Conservation (phyloP, 2,797 vertebrate genomes). For the Trachurus trachurus region DNA sequence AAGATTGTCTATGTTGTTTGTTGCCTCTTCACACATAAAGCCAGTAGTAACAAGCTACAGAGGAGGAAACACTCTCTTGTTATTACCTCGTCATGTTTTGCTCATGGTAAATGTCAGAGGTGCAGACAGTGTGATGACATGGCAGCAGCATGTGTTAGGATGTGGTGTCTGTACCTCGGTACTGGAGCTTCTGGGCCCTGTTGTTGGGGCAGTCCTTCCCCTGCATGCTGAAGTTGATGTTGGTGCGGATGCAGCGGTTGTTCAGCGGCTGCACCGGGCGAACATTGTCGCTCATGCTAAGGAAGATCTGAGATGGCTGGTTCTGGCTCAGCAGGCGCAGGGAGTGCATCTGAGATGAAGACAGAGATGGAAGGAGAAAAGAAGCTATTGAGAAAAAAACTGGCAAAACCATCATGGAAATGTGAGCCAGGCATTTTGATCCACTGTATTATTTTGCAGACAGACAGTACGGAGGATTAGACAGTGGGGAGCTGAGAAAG, state of each 20-base stretch:
- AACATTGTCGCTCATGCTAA: constrained; percentile 99
- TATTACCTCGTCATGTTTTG: not conserved
- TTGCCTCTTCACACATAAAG: not conserved
- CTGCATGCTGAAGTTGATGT: constrained; percentile 99
- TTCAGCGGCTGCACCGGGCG: constrained; percentile 97
- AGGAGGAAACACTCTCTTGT: not conserved
- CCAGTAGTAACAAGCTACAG: not conserved
- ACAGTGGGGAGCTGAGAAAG: constrained; percentile 3
- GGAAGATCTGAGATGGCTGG: constrained; percentile 98
- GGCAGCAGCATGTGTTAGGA: not conserved
- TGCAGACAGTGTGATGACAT: too few species aligned
- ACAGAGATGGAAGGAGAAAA: not conserved
- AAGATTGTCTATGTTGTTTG: too few species aligned
- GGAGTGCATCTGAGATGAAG: constrained; percentile 92
- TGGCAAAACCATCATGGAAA: constrained; percentile 1
- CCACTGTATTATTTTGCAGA: constrained; percentile 20
- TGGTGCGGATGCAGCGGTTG: constrained; percentile 99
- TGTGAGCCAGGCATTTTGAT: constrained; percentile 8
- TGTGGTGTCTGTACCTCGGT: constrained; percentile 88
- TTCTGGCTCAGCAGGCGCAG: constrained; percentile 98
- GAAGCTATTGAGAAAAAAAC: not conserved
- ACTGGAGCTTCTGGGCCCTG: constrained; percentile 97
- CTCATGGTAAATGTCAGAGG: not conserved
- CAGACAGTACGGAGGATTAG: constrained; percentile 4
- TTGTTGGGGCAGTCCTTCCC: constrained; percentile 99